Conservation (phyloP, 1,140 invertebrate genomes). For the Oppia nitens region DNA sequence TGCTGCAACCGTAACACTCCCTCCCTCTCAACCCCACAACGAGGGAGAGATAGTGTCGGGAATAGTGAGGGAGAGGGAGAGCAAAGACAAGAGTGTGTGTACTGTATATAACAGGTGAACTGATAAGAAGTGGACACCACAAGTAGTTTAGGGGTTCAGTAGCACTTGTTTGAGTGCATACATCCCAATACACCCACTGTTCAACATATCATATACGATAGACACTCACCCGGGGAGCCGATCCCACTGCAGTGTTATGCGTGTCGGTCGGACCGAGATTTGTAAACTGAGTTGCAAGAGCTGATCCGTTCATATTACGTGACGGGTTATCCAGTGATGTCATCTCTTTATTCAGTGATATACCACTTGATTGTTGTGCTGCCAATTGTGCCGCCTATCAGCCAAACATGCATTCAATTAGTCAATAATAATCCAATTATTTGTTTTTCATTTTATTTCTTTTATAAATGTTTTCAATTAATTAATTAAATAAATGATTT, state of each 20-base stretch:
- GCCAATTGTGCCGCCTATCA: neutral
- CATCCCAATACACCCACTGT: neutral
- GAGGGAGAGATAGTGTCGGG: neutral
- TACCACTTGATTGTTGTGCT: neutral
- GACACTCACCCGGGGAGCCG: neutral
- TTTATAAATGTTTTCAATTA: neutral
- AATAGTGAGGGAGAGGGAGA: neutral
- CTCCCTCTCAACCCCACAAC: neutral
- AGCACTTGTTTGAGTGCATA: no score
- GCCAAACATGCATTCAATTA: neutral
- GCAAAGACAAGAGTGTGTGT: neutral
- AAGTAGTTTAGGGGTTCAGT: neutral
- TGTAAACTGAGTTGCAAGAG: neutral
- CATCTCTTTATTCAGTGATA: neutral
- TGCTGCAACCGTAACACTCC: neutral
- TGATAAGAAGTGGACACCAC: neutral
- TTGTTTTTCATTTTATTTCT: neutral
- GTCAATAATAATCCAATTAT: neutral
- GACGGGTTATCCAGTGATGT: neutral
- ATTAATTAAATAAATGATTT: no score
- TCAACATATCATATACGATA: neutral
- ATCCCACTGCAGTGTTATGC: neutral
- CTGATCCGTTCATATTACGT: neutral
- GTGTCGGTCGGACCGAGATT: neutral
- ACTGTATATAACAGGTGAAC: neutral